Conservation (phyloP, 1,140 invertebrate genomes). For the Procambarus clarkii region DNA sequence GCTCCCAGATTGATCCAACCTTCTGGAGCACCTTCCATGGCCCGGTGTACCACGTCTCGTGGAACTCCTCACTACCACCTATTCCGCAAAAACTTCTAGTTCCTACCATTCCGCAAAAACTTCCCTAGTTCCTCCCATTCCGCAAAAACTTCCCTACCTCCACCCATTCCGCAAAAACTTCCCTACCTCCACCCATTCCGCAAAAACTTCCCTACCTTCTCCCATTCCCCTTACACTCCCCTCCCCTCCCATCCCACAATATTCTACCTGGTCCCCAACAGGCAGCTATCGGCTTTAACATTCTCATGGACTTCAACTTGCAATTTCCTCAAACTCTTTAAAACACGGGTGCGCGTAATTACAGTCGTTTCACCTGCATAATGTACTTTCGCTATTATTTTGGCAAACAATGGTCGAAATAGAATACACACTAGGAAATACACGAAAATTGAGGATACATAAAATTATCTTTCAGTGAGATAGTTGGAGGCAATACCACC, state of each 20-base stretch:
- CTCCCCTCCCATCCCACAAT: neutral
- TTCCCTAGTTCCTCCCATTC: neutral
- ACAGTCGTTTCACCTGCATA: too few species aligned
- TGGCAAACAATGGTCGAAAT: too few species aligned
- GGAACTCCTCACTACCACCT: neutral
- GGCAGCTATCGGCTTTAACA: too few species aligned
- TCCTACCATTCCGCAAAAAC: neutral
- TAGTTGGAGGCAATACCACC: too few species aligned
- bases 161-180: neutral
- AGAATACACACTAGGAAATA: too few species aligned
- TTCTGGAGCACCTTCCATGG: neutral
- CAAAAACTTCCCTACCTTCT: neutral
- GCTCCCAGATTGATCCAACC: slow-evolving; percentile 1
- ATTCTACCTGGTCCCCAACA: too few species aligned
- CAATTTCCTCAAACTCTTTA: too few species aligned
- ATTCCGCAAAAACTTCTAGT: neutral
- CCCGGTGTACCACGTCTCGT: neutral
- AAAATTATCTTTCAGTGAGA: too few species aligned
- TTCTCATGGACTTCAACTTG: too few species aligned
- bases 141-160: neutral
- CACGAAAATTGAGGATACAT: too few species aligned
- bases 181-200: neutral
- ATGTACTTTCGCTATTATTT: too few species aligned
- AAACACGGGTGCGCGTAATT: too few species aligned
- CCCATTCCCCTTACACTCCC: neutral